Conservation (phyloP, 2,113 vertebrate species). For the Channa argus region DNA sequence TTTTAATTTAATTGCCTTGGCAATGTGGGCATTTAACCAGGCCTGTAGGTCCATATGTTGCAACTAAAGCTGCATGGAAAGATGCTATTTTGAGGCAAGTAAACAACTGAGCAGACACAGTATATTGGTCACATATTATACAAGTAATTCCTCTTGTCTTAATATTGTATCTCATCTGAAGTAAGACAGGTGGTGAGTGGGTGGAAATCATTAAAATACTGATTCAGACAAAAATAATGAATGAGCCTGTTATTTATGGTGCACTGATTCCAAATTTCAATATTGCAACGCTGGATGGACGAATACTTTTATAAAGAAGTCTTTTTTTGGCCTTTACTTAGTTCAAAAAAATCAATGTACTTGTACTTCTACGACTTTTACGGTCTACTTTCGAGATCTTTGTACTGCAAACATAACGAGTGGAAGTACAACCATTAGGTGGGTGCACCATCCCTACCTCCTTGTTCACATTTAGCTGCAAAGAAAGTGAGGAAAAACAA, state of each 20-base stretch:
- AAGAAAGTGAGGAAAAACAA: slow-evolving; percentile 30
- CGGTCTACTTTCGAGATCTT: background rate
- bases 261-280: background rate
- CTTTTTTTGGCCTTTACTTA: no score
- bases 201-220: background rate
- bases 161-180: background rate
- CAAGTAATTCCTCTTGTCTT: no score
- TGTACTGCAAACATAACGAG: background rate
- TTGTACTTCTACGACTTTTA: background rate
- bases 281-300: background rate
- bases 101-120: background rate
- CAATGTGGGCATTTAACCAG: background rate
- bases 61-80: background rate
- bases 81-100: background rate
- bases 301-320: no score
- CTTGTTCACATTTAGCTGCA: slow-evolving; percentile 29
- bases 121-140: background rate
- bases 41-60: background rate
- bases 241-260: background rate
- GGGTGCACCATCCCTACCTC: background rate
- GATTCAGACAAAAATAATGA: background rate
- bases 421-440: background rate
- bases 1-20: background rate
- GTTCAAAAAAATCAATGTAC: no score
- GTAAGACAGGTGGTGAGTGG: background rate